These are phyloP conservation scores for Strix uralensis DNA, from an alignment of 2,113 vertebrate genomes.

Conservation along the genomic window DNA sequence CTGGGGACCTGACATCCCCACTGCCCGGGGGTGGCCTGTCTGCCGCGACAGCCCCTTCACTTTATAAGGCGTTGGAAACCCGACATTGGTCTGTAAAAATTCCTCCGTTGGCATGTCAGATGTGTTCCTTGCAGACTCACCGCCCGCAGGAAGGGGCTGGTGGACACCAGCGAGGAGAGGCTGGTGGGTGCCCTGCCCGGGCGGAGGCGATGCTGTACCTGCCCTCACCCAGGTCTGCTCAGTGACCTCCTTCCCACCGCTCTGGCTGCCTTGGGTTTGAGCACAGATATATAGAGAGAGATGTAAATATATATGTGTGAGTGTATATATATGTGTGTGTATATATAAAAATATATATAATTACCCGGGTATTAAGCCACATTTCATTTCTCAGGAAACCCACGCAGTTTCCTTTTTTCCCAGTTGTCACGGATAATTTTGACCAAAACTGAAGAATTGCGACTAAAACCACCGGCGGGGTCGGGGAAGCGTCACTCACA, in stretches of 20 bases:
- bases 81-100: not conserved
- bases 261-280: not conserved
- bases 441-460: not conserved
- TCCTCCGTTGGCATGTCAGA: not conserved
- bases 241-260: not conserved
- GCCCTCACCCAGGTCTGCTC: not conserved
- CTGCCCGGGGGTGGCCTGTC: rapidly evolving
- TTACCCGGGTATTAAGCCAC: not conserved
- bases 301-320: too few species aligned
- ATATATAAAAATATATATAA: not conserved
- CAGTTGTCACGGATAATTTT: not conserved
- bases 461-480: not conserved
- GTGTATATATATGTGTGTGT: too few species aligned
- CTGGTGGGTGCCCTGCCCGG: not conserved
- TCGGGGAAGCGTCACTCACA: not conserved
- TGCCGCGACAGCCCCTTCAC: not conserved
- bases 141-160: not conserved
- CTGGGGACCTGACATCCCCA: not conserved
- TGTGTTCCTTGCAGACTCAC: not conserved
- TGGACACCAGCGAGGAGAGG: not conserved
- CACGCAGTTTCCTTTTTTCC: not conserved
- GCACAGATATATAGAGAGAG: too few species aligned
- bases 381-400: not conserved
- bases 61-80: not conserved
- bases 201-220: not conserved